Percentiles rank a stretch among this genome's conserved stretches.
Conservation (phyloP, 1,140 invertebrate species). For the Nephila pilipes region DNA sequence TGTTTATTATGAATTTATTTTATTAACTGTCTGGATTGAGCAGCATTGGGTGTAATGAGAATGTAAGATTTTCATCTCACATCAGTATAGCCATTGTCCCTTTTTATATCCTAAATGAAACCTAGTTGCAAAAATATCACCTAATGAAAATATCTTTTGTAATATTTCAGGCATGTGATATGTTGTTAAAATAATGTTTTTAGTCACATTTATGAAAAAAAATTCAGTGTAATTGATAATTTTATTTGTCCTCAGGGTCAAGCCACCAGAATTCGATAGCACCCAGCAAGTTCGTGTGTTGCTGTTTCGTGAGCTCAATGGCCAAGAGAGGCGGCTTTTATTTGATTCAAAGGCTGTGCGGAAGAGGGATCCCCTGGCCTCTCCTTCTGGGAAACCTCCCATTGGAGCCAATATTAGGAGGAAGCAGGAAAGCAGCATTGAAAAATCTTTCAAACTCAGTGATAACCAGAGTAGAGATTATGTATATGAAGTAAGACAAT, state of each 20-base stretch:
- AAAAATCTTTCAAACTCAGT: constrained; percentile 68
- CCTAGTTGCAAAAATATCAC: too few species aligned
- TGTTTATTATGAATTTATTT: too few species aligned
- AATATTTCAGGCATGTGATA: too few species aligned
- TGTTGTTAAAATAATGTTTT: too few species aligned
- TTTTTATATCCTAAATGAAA: too few species aligned
- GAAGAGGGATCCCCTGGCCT: constrained; percentile 80
- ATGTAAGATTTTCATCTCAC: too few species aligned
- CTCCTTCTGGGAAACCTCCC: constrained; percentile 71
- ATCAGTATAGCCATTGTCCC: too few species aligned
- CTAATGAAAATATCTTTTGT: too few species aligned
- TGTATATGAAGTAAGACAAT: constrained; percentile 69
- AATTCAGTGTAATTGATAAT: too few species aligned
- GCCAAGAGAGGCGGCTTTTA: constrained; percentile 88
- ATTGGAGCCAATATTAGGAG: neutral
- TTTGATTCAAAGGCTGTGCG: constrained; percentile 91
- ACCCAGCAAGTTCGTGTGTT: constrained; percentile 85
- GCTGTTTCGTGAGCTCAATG: constrained; percentile 92
- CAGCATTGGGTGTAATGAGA: too few species aligned
- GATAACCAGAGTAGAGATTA: constrained; percentile 54
- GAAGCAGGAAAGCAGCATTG: constrained; percentile 60
- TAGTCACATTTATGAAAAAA: too few species aligned
- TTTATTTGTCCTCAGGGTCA: constrained; percentile 79
- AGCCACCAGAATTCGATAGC: constrained; percentile 79
- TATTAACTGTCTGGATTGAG: too few species aligned